Base-by-base conservation (phyloP, 2,113 vertebrate species). In the Tychaedon coryphoeus region DNA sequence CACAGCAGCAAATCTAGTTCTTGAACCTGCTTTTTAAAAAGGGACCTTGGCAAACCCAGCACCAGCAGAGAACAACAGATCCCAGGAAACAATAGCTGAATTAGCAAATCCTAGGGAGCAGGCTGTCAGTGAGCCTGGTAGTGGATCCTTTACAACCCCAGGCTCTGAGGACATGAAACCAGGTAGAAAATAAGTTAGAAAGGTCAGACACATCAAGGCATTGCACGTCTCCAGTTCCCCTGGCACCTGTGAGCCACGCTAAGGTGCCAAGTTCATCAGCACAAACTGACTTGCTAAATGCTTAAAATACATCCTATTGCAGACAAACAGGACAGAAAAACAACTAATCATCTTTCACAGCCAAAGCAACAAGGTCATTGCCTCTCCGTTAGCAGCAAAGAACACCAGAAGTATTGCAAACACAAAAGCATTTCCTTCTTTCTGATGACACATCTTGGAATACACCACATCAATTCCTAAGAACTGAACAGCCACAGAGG, bases 121-220 rank as follows among this genome's bases (percentile, higher is more conserved):
- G 75, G 29, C 29, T 76, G 54, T 31, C 57, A 24, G 50, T 9
- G 16, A 60, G 47, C 33, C 47, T n/a, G 36, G 33, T 0, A 71
- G 60, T 4, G 8, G 56, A 85, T 77, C 67, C 25, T 19, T 88
- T n/a, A 60, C 2, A 28, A 80, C 47, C 18, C 8, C 82, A 64
- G 65, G 22, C 88, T 75, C 64, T 61, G 60, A 90, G 61, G 36
- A 86, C 78, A 17, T 2, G 25, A 83, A 93, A 77, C 6, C 65
- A 95, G 83, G 93, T 88, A 72, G 82, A 92, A 94, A 90, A 18
- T 19, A 79, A 91, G 56, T 79, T 70, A n/a, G 58, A 95, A 92
- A 94, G 79, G 93, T 94, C 96, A 96, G 56, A 77, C 34, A 47
- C 81, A 88, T 75, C 66, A 82, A 80, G 43, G 66, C 82, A 40